Conservation (phyloP, 1,140 invertebrate species). For the Drosophila watanabei region DNA sequence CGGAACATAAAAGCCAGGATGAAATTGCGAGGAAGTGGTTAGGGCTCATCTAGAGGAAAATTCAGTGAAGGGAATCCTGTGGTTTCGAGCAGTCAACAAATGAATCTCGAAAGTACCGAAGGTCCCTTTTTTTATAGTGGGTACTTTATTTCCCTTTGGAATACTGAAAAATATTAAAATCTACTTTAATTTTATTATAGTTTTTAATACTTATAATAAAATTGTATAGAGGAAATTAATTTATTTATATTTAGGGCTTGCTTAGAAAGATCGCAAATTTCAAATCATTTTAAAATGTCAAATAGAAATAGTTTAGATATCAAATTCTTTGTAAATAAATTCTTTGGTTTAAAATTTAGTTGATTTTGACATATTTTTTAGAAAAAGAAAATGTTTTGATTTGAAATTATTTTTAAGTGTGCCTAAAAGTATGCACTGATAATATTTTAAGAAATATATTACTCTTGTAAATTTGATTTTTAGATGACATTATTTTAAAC, state of each 20-base stretch:
- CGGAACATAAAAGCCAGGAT: constrained; percentile 10
- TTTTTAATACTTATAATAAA: neutral
- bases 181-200: neutral
- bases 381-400: too few relatives aligned
- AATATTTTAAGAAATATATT: too few relatives aligned
- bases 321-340: neutral
- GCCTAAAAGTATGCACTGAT: too few relatives aligned
- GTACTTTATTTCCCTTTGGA: neutral
- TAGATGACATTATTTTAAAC: too few relatives aligned
- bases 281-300: neutral
- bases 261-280: too few relatives aligned
- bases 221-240: neutral
- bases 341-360: too few relatives aligned
- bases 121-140: neutral
- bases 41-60: constrained; percentile 2
- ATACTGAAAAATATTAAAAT: neutral
- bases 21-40: constrained; percentile 4
- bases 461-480: neutral
- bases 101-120: constrained; percentile 22
- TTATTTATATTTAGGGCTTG: too few relatives aligned
- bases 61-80: neutral
- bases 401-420: too few relatives aligned
- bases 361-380: too few relatives aligned
- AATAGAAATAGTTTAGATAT: neutral
- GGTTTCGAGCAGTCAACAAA: constrained; percentile 25